phyloP scores from a whole-genome alignment of 2,888 invertebrate species.

The Polietes domitor region DNA sequence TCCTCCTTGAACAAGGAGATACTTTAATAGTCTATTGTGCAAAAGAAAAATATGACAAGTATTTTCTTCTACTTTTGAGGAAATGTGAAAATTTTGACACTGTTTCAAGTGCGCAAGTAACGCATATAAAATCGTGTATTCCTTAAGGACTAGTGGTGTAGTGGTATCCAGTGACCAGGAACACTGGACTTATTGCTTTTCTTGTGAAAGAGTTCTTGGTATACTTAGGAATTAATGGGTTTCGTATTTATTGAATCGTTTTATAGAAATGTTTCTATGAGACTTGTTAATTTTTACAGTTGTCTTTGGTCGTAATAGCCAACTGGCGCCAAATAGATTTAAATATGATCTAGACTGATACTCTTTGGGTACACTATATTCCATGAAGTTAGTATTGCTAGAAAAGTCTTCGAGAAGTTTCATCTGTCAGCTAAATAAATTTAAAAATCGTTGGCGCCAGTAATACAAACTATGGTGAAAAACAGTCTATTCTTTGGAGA shows the following conservation, averaged over 20 bases:
- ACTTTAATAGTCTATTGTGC: neutral
- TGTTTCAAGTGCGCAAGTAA: slow-evolving; percentile 22
- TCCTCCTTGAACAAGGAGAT: slow-evolving; percentile 20
- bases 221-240: slow-evolving; percentile 38
- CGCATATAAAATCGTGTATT: neutral
- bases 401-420: too few relatives aligned
- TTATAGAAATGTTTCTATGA: neutral
- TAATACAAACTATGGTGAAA: too few relatives aligned
- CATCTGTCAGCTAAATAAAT: too few relatives aligned
- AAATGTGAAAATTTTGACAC: slow-evolving; percentile 61
- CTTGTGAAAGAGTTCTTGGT: slow-evolving; percentile 13
- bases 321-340: slow-evolving; percentile 23
- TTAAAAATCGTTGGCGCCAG: too few relatives aligned
- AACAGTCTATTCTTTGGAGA: too few relatives aligned
- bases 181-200: too few relatives aligned
- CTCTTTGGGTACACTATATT: too few relatives aligned
- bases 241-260: neutral
- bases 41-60: slow-evolving; percentile 42
- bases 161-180: neutral
- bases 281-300: neutral
- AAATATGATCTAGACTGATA: too few relatives aligned
- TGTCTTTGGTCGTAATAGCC: neutral
- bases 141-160: neutral
- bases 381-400: too few relatives aligned
- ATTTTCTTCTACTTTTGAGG: neutral